Base-by-base conservation (phyloP, 2,888 invertebrate genomes). In the Amorpha juglandis region DNA sequence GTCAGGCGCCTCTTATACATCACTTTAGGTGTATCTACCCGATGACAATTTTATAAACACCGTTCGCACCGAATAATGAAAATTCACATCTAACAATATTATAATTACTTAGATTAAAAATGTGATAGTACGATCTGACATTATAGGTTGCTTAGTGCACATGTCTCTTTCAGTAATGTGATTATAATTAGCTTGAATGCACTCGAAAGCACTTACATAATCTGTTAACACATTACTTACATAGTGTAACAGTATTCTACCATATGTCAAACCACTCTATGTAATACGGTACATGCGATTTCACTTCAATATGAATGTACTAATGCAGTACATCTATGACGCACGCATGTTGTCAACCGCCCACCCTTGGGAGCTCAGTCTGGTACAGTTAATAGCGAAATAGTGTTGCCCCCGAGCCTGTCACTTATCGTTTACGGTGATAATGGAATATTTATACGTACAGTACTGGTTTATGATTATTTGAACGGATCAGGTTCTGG, bases 391-490 rank as follows among this genome's bases (percentile, higher is more conserved):
- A 75, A 75, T 70, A 72, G 72, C 71, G 58, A 70, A 74, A 70
- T 74, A 74, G 73, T 74, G 75, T 74, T 70, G 68, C 70, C 68
- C 69, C 66, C 68, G 64, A 67, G 72, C 70, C 67, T 74, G 77
- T 75, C 75, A 73, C 73, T 75, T 74, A 74, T 74, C 74, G 72
- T 76, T 74, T 74, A 70, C 69, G 67, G 63, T 66, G 65, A 33
- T 70, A 65, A 73, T 76, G 68, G 69, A 72, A 72, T 72, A 74
- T 73, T 74, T 69, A 73, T 70, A 33, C 12, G 14, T 51, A 50
- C 12, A 16, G 6, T 14, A 27, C 52, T 64, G 53, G 27, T 52
- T 52, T 45, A 64, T 53, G 52, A 64, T 53, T 53, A 53, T 53
- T 64, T 52, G 19, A 63, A 52, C 48, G 48, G 16, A n/a, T 48